These are phyloP conservation scores for Aphelinus certus DNA, from an alignment of 1,140 invertebrate genomes.

Conservation along the genomic window DNA sequence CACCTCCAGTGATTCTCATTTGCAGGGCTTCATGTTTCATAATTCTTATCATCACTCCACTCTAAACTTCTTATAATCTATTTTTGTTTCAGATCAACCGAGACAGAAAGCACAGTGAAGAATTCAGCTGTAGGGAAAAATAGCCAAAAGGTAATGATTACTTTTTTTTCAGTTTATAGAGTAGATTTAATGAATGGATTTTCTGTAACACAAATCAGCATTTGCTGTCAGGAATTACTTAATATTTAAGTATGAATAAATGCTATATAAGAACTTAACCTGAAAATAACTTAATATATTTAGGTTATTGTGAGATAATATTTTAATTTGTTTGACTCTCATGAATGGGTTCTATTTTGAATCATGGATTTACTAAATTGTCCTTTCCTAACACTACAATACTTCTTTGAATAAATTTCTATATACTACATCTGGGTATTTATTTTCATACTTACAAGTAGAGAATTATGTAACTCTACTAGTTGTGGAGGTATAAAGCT, in stretches of 20 bases:
- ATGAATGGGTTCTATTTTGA: too few species aligned
- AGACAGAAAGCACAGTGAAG: slow-evolving; percentile 29
- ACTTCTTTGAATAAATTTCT: too few species aligned
- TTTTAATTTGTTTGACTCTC: too few species aligned
- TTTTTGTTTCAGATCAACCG: slow-evolving; percentile 48
- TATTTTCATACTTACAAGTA: too few species aligned
- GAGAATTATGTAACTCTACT: too few species aligned
- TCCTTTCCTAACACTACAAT: too few species aligned
- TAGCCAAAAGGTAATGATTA: slow-evolving; percentile 43
- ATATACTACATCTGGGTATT: too few species aligned
- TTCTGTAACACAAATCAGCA: slow-evolving; percentile 15
- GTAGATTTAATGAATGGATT: slow-evolving; percentile 1
- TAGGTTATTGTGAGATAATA: too few species aligned
- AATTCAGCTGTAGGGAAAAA: slow-evolving; percentile 39
- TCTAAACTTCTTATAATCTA: slow-evolving; percentile 31
- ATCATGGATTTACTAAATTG: too few species aligned
- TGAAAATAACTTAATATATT: too few species aligned
- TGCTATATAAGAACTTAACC: too few species aligned
- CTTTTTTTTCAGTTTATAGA: background rate
- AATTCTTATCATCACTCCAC: slow-evolving; percentile 11
- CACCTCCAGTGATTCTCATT: slow-evolving; percentile 51
- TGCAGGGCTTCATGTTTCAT: slow-evolving; percentile 33
- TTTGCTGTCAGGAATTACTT: background rate
- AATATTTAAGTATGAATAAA: background rate
- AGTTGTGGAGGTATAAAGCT: too few species aligned